Evolutionary conservation across 2,888 invertebrate genomes (phyloP), one percentile per base, ranked within the genome.

Genomic region (Tetanocera ferruginea): DNA sequence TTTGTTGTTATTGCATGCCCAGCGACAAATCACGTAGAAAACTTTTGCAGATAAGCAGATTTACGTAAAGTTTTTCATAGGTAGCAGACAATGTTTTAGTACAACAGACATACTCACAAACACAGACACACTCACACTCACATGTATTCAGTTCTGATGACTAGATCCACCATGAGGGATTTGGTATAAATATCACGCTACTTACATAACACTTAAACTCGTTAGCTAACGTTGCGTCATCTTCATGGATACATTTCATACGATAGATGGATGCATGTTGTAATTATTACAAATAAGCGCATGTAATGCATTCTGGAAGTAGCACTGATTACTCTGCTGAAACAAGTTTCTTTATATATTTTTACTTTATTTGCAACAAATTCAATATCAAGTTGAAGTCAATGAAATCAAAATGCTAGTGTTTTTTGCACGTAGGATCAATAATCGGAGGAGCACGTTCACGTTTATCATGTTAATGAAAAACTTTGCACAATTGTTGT

Each of bases 11-110:
- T 19, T 67, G 23, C 67, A 76, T 78, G 83, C 82, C 79, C 83
- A 82, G 82, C 84, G 87, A 83, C 86, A 86, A 81, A 82, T 86
- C 87, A 87, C 87, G 87, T 87, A 87, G 80, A 84, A 79, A 80
- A 85, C 84, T 86, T 84, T 84, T 83, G 82, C 82, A 85, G 87
- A 87, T 87, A 86, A 87, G 85, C 84, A 84, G 85, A 87, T 87
- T 86, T 87, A 82, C 84, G 85, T 82, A 85, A 74, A 86, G 83
- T 84, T 62, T 25, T 19, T 23, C 60, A 28, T 60, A 28, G 19
- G 23, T 23, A 73, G 23, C 43, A 62, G 74, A 69, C 69, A 51
- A 49, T 69, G 69, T 51, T n/a, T n/a, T 67, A 1, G 8, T 43
- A 14, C 3, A 43, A 11, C 11, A 43, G 14, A 43, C 6, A 43